Evolutionary conservation across 2,113 vertebrate genomes (phyloP), one percentile per base, ranked within the genome.

Genomic region (Myrmophylax atrothorax): DNA sequence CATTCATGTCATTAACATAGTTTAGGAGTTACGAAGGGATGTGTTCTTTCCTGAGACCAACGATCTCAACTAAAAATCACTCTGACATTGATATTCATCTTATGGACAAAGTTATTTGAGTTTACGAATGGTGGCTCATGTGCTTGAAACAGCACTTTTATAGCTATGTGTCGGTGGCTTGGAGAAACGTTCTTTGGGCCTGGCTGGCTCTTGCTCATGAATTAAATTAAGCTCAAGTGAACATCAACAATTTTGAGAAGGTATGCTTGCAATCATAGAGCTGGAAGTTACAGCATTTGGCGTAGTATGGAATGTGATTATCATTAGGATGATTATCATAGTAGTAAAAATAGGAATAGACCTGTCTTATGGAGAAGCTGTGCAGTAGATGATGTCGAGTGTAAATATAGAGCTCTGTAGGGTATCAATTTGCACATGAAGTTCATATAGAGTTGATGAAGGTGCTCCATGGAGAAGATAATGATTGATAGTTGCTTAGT

Each of bases 1-100:
- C 52, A 67, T 96, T 95, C 80, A 74, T 90, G 46, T 84, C 24
- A 88, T 86, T 93, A 67, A n/a, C 63, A 86, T 94, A 91, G 63
- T 90, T 96, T 66, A 64, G 49, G 73, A 76, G 46, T 72, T 60
- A 80, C 75, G 84, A 93, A 87, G 84, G 66, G 50, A 5, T 26
- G 52, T 80, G 64, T 96, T 95, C 69, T 92, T 92, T 83, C 55
- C 87, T 2, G 9, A 80, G 55, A 84, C 44, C 42, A 37, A 5
- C 5, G 0, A 1, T 35, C 14, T 20, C 29, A 63, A 38, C 31
- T 76, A 6, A 80, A 87, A 83, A 80, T 87, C 31, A 42, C 23
- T 18, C 67, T 70, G 63, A 62, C 20, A 8, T 37, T 53, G 59
- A 53, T 77, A 74, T 20, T 84, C 5, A 9, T 55, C 17, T 53